phyloP scores from a whole-genome alignment of 2,797 vertebrate genomes.

The Pipistrellus nathusii region DNA sequence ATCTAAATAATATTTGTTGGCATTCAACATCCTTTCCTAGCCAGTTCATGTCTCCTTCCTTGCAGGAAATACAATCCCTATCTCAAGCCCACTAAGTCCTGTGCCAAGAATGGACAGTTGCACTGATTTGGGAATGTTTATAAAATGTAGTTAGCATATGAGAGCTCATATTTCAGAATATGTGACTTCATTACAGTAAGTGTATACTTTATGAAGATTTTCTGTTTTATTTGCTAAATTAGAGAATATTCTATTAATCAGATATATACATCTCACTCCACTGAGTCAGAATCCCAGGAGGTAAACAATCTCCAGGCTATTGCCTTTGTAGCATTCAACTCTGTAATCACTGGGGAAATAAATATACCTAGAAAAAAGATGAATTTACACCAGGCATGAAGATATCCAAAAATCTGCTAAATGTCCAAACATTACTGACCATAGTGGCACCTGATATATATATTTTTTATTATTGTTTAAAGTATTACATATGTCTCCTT shows the following conservation, averaged over 20 bases:
- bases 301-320: background rate
- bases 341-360: background rate
- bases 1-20: background rate
- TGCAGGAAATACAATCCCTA: background rate
- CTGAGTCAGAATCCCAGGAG: background rate
- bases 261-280: background rate
- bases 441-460: background rate
- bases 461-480: background rate
- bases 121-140: background rate
- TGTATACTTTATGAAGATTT: background rate
- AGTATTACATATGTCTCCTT: too few relatives aligned
- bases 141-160: background rate
- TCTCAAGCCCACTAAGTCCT: background rate
- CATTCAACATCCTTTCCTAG: background rate
- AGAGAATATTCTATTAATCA: background rate
- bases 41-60: rapidly evolving
- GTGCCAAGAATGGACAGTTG: background rate
- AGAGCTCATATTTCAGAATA: background rate
- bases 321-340: background rate
- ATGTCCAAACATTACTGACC: background rate
- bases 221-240: background rate
- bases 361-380: background rate
- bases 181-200: background rate
- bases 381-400: background rate
- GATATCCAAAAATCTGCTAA: background rate